Conservation (phyloP, 2,797 vertebrate species). For the Paguma larvata region DNA sequence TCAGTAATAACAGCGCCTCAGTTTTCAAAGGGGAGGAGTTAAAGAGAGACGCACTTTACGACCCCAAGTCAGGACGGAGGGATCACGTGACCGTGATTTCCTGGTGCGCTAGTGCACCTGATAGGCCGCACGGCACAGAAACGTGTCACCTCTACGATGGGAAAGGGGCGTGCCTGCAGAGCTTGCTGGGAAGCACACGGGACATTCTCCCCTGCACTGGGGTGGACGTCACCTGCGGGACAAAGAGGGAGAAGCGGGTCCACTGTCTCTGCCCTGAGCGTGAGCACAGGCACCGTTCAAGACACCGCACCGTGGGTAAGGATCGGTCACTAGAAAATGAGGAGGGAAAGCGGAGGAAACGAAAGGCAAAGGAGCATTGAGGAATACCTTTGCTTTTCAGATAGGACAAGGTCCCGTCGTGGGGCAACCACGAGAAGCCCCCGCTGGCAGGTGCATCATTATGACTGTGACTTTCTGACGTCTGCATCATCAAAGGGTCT, state of each 20-base stretch:
- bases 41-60: no score
- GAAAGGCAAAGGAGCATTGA: no score
- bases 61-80: no score
- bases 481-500: no score
- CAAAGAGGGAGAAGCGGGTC: accelerated
- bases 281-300: accelerated
- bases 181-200: accelerated
- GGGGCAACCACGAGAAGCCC: no score
- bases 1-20: neutral
- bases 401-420: no score
- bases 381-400: neutral
- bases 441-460: no score
- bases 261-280: neutral
- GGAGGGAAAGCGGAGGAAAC: neutral
- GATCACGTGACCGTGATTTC: no score
- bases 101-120: no score
- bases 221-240: neutral
- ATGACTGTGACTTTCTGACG: no score
- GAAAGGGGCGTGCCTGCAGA: neutral
- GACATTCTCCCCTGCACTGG: no score
- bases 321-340: neutral
- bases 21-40: neutral
- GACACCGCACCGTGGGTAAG: neutral
- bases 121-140: neutral
- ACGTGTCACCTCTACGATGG: accelerated